Evolutionary conservation across 2,888 invertebrate species (phyloP).

Genomic region (Hemistola chrysoprasaria): DNA sequence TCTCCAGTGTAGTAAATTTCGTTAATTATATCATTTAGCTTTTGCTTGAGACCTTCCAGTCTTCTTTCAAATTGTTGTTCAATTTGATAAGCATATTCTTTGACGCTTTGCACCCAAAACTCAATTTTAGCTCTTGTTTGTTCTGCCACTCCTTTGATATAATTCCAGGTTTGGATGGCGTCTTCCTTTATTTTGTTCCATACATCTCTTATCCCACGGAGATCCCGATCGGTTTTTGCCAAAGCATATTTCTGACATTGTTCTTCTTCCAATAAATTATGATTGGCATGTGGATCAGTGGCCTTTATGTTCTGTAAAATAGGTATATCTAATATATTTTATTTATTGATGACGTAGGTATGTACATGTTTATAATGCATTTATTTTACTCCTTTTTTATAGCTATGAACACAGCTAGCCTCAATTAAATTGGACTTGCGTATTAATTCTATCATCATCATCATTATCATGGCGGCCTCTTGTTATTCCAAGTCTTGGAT

Average conservation of each 20-base stretch:
- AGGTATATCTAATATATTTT: no score
- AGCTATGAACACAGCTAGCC: no score
- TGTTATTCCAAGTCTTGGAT: no score
- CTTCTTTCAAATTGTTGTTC: conserved; percentile 31
- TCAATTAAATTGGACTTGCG: no score
- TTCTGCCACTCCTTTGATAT: conserved; percentile 40
- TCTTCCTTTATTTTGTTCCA: conserved; percentile 44
- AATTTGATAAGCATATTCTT: conserved; percentile 36
- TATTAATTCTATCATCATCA: no score
- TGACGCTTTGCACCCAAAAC: conserved; percentile 36
- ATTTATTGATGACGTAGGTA: no score
- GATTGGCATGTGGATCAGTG: conserved; percentile 9
- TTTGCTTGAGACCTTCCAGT: conserved; percentile 34
- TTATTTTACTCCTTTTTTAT: no score
- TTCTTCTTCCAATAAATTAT: conserved; percentile 4
- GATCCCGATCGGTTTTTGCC: conserved; percentile 13
- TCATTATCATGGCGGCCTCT: no score
- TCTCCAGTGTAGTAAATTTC: conserved; percentile 35
- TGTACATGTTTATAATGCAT: no score
- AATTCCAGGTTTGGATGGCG: conserved; percentile 40
- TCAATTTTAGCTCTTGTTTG: conserved; percentile 39
- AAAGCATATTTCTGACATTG: conserved; percentile 12
- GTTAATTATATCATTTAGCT: conserved; percentile 32
- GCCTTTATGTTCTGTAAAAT: conserved; percentile 19
- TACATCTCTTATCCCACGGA: conserved; percentile 31